Evolutionary conservation across 2,888 invertebrate species (phyloP), one percentile per base, ranked within the genome.

Genomic region (Megastigmus dorsalis): DNA sequence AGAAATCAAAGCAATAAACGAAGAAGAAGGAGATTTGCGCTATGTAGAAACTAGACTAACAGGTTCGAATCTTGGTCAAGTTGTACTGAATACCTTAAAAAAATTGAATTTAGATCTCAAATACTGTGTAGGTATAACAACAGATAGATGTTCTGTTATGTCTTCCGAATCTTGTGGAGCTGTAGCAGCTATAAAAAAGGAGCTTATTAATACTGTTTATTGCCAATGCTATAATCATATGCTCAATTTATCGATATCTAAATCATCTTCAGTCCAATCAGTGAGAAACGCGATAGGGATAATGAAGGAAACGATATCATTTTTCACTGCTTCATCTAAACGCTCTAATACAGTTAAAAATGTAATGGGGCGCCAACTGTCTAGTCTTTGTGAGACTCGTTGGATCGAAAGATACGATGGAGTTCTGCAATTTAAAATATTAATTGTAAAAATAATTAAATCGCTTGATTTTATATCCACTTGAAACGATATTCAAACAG

Each of bases 291-390:
- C 55, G 10, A 28, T 74, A n/a, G 70, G 62, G 28, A 66, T 41
- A n/a, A 76, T 76, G 66, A 73, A 76, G 54, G 41, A 43, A 62
- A 62, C 67, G 4, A 66, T 76, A 30, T 15, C 48, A 10, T 76
- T 73, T 43, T 45, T 15, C 20, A 59, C 20, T 7, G 41, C 15
- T 38, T 73, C 54, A 48, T 50, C 43, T n/a, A 69, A 74, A 57
- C 30, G 48, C 23, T 52, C 3, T 23, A 15, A 23, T 23, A 54
- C 69, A 4, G 30, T 68, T 13, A 41, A 48, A 33, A 30, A 48
- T 54, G 10, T 20, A n/a, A 33, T 68, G 43, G 55, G 41, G 4
- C 33, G 45, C 18, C 30, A 45, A 45, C n/a, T 59, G 6, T 59
- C 33, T 23, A 54, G 70, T 18, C 43, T 70, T 2, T 75, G 70